These are phyloP conservation scores for Ennomos fuscantarius DNA, from an alignment of 2,888 invertebrate species.

Conservation along the genomic window DNA sequence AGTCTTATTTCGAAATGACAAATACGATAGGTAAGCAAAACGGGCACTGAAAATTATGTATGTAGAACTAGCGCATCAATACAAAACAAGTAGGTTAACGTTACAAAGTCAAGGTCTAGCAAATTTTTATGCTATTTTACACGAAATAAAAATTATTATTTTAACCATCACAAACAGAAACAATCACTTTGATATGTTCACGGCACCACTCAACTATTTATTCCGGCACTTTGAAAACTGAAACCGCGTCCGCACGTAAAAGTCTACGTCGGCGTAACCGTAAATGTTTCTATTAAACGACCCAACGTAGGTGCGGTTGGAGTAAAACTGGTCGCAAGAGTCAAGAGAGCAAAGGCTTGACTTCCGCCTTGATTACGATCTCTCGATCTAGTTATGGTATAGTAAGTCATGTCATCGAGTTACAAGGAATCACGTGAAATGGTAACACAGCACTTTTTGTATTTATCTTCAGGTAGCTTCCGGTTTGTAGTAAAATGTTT, in stretches of 20 bases:
- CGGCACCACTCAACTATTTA: background rate
- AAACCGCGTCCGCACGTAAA: constrained; percentile 18
- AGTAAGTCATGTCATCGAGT: constrained; percentile 2
- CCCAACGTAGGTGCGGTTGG: constrained; percentile 43
- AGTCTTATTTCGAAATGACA: too few relatives aligned
- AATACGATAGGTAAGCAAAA: too few relatives aligned
- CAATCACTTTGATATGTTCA: background rate
- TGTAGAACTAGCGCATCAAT: too few relatives aligned
- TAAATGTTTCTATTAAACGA: constrained; percentile 31
- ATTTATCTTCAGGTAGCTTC: background rate
- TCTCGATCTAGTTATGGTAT: constrained; percentile 1
- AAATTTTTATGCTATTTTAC: too few relatives aligned
- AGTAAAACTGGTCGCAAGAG: constrained; percentile 41
- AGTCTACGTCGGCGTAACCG: constrained; percentile 5
- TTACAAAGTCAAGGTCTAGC: too few relatives aligned
- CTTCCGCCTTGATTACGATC: constrained; percentile 15
- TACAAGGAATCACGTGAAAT: constrained; percentile 3
- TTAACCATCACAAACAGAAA: too few relatives aligned
- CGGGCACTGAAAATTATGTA: too few relatives aligned
- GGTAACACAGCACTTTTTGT: constrained; percentile 1
- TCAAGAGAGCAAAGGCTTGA: constrained; percentile 5
- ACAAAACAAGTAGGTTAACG: too few relatives aligned
- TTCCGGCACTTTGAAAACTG: constrained; percentile 1
- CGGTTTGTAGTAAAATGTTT: background rate
- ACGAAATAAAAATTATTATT: background rate